Evolutionary conservation across 2,888 invertebrate genomes (phyloP).

Genomic region (Apotomis capreana): DNA sequence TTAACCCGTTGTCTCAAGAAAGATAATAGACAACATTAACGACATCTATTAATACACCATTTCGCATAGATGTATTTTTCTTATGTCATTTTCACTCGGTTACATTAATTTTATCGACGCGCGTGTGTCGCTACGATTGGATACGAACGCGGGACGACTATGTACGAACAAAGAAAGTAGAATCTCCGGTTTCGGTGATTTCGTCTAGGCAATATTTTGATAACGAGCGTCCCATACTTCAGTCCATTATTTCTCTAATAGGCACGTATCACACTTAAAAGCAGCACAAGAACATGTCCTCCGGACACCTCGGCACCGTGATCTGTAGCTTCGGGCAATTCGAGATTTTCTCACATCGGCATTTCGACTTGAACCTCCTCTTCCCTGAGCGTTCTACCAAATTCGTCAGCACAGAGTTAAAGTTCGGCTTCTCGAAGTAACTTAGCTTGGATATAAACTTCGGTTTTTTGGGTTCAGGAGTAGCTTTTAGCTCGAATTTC

Average conservation of each 20-base stretch:
- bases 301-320: conserved; percentile 74
- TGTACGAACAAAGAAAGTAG: too few relatives aligned
- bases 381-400: conserved; percentile 59
- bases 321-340: conserved; percentile 79
- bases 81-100: too few relatives aligned
- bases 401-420: conserved; percentile 57
- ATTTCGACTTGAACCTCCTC: conserved; percentile 68
- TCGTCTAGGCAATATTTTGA: too few relatives aligned
- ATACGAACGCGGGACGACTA: too few relatives aligned
- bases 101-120: too few relatives aligned
- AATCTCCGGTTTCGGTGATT: too few relatives aligned
- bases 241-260: not conserved
- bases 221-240: not conserved
- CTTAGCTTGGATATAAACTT: conserved; percentile 65
- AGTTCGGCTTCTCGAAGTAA: conserved; percentile 59
- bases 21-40: too few relatives aligned
- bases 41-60: too few relatives aligned
- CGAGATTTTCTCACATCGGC: conserved; percentile 76
- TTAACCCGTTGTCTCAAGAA: too few relatives aligned
- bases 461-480: conserved; percentile 45
- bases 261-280: conserved; percentile 52
- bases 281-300: conserved; percentile 79
- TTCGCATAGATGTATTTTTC: too few relatives aligned
- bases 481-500: conserved; percentile 34
- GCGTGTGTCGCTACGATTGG: too few relatives aligned